phyloP scores from a whole-genome alignment of 2,888 invertebrate genomes.

The Lamellibrachia columna region DNA sequence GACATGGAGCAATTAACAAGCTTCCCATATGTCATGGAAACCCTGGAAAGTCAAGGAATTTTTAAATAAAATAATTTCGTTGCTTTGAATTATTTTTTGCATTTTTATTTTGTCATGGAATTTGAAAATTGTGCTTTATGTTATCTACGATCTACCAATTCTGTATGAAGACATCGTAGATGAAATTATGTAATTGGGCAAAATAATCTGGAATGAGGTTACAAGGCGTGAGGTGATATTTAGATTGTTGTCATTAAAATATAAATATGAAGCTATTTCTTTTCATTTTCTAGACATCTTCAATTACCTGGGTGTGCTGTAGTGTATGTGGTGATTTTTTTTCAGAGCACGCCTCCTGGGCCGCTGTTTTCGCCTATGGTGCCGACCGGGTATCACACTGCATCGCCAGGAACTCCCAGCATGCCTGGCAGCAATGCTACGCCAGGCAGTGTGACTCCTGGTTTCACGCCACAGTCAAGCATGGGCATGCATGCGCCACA shows the following conservation, averaged over 20 bases:
- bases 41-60: not conserved
- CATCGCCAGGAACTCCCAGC: constrained; percentile 31
- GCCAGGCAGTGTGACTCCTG: constrained; percentile 12
- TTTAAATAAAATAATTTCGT: not conserved
- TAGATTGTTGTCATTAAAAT: too few species aligned
- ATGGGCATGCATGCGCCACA: not conserved
- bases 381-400: constrained; percentile 29
- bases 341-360: constrained; percentile 13
- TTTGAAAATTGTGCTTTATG: too few species aligned
- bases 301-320: not conserved
- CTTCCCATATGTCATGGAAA: not conserved
- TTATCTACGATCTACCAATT: too few species aligned
- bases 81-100: not conserved
- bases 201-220: too few species aligned
- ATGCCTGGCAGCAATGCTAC: constrained; percentile 28
- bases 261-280: too few species aligned
- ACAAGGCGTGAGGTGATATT: too few species aligned
- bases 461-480: not conserved
- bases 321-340: not conserved
- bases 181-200: too few species aligned
- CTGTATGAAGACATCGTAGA: too few species aligned
- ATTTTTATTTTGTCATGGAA: too few species aligned
- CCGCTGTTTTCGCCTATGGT: constrained; percentile 37
- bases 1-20: not conserved
- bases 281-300: not conserved